Conservation (phyloP, 1,140 invertebrate genomes). For the Hyposmocoma kahamanoa region DNA sequence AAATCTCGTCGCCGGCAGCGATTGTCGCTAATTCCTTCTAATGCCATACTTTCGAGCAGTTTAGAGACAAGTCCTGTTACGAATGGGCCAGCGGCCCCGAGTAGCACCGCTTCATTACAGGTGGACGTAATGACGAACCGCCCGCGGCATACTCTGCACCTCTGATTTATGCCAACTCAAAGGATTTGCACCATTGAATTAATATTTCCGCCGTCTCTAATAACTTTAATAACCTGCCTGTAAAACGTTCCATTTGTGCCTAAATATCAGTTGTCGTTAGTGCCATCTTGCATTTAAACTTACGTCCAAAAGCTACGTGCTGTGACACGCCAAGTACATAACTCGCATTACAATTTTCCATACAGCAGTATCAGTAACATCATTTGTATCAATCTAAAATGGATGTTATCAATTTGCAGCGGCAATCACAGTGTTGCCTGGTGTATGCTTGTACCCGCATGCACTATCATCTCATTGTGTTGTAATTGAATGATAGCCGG, state of each 20-base stretch:
- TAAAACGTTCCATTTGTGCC: too few species aligned
- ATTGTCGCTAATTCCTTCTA: neutral
- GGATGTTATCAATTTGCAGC: slow-evolving; percentile 7
- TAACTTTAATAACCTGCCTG: too few species aligned
- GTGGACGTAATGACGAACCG: slow-evolving; percentile 20
- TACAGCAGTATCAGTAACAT: too few species aligned
- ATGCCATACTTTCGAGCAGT: neutral
- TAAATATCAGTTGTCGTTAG: too few species aligned
- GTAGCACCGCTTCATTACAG: slow-evolving; percentile 20
- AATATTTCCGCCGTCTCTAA: slow-evolving; percentile 2
- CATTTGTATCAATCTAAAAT: neutral
- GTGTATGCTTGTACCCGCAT: slow-evolving; percentile 23
- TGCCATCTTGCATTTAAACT: too few species aligned
- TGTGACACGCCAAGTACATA: too few species aligned
- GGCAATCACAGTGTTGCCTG: slow-evolving; percentile 19
- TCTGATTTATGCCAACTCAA: slow-evolving; percentile 11
- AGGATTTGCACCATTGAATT: neutral
- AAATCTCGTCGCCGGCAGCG: too few species aligned
- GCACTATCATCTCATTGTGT: slow-evolving; percentile 13
- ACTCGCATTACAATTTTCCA: too few species aligned
- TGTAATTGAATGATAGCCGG: slow-evolving; percentile 54
- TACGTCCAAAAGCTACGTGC: too few species aligned
- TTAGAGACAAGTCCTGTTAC: slow-evolving; percentile 15
- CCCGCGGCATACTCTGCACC: slow-evolving; percentile 18
- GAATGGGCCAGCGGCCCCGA: slow-evolving; percentile 9